These are phyloP conservation scores for Tortricodes alternella DNA, from an alignment of 2,888 invertebrate species.

Conservation along the genomic window DNA sequence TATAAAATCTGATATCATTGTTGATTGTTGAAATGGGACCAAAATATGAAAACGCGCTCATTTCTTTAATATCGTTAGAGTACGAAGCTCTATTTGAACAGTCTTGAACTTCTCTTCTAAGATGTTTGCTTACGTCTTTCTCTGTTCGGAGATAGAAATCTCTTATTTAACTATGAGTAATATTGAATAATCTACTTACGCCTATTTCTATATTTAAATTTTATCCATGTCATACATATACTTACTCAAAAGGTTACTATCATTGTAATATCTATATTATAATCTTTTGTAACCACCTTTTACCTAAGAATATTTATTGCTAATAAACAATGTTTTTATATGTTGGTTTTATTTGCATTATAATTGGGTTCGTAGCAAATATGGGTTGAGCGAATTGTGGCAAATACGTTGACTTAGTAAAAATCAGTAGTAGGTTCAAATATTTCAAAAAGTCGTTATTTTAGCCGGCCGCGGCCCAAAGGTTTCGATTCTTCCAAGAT, in stretches of 20 bases:
- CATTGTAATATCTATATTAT: constrained; percentile 35
- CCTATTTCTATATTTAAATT: constrained; percentile 14
- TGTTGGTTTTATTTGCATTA: constrained; percentile 12
- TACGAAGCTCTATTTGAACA: constrained; percentile 17
- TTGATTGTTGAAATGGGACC: constrained; percentile 33
- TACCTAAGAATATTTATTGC: constrained; percentile 43
- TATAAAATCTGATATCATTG: constrained; percentile 28
- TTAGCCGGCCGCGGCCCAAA: too few relatives aligned
- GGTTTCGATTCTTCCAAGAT: too few relatives aligned
- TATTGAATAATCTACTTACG: constrained; percentile 26
- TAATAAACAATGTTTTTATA: constrained; percentile 43
- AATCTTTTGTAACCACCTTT: constrained; percentile 43
- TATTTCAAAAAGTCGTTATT: too few relatives aligned
- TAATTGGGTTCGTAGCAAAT: too few relatives aligned
- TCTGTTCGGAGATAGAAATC: constrained; percentile 8
- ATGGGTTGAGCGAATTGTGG: too few relatives aligned
- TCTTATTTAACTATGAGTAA: constrained; percentile 15
- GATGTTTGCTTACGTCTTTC: constrained; percentile 10
- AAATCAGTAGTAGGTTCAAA: too few relatives aligned
- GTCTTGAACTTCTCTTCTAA: constrained; percentile 7
- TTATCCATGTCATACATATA: constrained; percentile 17
- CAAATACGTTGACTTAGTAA: too few relatives aligned
- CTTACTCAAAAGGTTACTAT: constrained; percentile 17
- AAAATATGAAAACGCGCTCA: constrained; percentile 41
- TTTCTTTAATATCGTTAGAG: constrained; percentile 34